Conservation (phyloP, 2,113 vertebrate genomes). For the Poecile atricapillus region DNA sequence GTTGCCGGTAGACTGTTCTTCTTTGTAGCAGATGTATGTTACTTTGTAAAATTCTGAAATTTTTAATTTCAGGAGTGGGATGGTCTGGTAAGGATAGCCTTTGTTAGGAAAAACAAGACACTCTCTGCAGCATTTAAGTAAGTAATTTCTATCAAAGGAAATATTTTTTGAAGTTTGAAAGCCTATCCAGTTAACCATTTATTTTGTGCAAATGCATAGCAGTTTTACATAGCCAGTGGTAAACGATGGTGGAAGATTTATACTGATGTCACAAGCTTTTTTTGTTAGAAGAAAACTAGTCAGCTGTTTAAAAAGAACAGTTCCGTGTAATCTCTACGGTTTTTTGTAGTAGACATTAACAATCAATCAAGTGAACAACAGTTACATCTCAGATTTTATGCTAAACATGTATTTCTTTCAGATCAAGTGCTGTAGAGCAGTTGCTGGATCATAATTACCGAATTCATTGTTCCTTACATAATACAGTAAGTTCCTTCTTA, state of each 20-base stretch:
- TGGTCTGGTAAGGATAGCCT: constrained; percentile 95
- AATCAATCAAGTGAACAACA: background rate
- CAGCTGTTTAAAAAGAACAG: background rate
- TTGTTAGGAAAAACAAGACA: constrained; percentile 98
- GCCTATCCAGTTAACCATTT: background rate
- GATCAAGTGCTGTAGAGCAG: constrained; percentile 89
- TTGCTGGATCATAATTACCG: constrained; percentile 95
- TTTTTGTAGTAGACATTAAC: background rate
- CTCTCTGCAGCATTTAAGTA: constrained; percentile 93
- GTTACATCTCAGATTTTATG: background rate
- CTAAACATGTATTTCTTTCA: constrained; percentile 43
- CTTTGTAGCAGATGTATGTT: background rate
- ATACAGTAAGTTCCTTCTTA: constrained; percentile 75
- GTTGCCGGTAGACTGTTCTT: background rate
- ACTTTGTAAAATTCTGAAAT: background rate
- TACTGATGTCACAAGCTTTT: background rate
- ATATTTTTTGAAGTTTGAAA: background rate
- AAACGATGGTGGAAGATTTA: background rate
- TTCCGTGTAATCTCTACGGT: rapidly evolving
- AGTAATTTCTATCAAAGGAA: constrained; percentile 56
- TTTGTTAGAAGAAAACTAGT: background rate
- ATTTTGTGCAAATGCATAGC: background rate
- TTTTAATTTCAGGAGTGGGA: constrained; percentile 90
- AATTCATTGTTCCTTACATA: constrained; percentile 94
- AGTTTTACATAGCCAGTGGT: background rate